Evolutionary conservation across 2,113 vertebrate species (phyloP).

Genomic region (Melanerpes formicivorus): DNA sequence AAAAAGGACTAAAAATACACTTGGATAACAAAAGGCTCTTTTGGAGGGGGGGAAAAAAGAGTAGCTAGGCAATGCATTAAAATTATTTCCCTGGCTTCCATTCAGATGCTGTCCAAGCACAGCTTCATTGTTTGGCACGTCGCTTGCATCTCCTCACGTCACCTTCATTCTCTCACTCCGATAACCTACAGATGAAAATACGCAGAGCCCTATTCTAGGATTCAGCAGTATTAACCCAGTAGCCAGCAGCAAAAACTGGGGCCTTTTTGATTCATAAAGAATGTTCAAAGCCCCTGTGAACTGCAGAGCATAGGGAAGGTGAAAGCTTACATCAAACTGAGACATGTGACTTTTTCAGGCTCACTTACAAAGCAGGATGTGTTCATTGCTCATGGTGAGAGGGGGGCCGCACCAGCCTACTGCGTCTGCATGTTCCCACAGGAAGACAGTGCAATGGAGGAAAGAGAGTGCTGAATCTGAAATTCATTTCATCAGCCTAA

Average conservation of each 20-base stretch:
- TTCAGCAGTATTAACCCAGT: not conserved
- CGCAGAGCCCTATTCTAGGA: not conserved
- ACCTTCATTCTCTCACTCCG: constrained; percentile 27
- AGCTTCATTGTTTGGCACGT: constrained; percentile 31
- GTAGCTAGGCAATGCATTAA: constrained; percentile 45
- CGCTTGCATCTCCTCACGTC: not conserved
- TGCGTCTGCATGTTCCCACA: not conserved
- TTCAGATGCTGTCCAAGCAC: constrained; percentile 62
- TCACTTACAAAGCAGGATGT: not conserved
- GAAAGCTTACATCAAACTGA: not conserved
- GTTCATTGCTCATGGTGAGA: not conserved
- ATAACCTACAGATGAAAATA: constrained; percentile 34
- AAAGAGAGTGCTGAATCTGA: not conserved
- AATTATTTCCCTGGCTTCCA: constrained; percentile 41
- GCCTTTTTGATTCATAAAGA: constrained; percentile 1
- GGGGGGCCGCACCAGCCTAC: not conserved
- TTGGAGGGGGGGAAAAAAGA: not conserved
- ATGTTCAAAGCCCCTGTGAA: not conserved
- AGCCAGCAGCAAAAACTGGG: constrained; percentile 7
- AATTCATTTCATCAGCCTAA: not conserved
- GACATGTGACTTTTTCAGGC: not conserved
- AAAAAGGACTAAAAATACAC: constrained; percentile 39
- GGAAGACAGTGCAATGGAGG: not conserved
- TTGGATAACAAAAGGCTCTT: constrained; percentile 31
- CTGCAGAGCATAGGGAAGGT: not conserved